Base-by-base conservation (phyloP, 2,113 vertebrate genomes). In the Peromyscus maniculatus region DNA sequence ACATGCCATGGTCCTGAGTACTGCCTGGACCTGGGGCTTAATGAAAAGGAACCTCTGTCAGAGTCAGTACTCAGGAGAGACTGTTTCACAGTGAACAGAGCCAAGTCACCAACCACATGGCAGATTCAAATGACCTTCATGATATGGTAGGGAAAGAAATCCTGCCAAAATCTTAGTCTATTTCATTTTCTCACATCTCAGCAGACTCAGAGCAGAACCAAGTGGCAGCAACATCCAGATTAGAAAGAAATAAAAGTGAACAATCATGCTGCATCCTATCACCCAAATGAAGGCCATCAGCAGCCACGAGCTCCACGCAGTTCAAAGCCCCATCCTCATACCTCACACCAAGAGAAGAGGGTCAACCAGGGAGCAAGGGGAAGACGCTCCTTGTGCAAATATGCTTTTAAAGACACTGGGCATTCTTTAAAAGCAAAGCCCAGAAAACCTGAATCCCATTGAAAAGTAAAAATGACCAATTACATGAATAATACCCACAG, bases 111-210 rank as follows among this genome's bases (percentile, higher is more conserved):
- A 75, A 89, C 33, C 57, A 75, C 57, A 49, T 16, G 12, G 33
- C 33, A 75, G 13, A 26, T 31, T 92, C 89, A 69, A 7, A 89
- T 4, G 71, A 52, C 0, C 33, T 66, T 92, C 24, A 39, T 46
- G 17, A 64, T 64, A 83, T 55, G 12, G 43, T 19, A 87, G 94
- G 92, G 62, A 43, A 84, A 66, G 36, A 28, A 87, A 87, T 79
- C 91, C 89, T 95, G 91, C 55, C 91, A 90, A 91, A 86, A 94
- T 71, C 87, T 82, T 89, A 90, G 28, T 24, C 13, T 17, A 92
- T 46, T 95, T 86, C 43, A 82, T 95, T 92, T 94, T 96, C 33
- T 97, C 66, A 71, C n/a, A 83, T 21, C 22, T 97, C 69, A 91
- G 16, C 67, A 43, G 36, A 69, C 31, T 67, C 72, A 95, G 4